These are phyloP conservation scores for Selenia dentaria DNA, from an alignment of 2,888 invertebrate genomes.

Conservation along the genomic window DNA sequence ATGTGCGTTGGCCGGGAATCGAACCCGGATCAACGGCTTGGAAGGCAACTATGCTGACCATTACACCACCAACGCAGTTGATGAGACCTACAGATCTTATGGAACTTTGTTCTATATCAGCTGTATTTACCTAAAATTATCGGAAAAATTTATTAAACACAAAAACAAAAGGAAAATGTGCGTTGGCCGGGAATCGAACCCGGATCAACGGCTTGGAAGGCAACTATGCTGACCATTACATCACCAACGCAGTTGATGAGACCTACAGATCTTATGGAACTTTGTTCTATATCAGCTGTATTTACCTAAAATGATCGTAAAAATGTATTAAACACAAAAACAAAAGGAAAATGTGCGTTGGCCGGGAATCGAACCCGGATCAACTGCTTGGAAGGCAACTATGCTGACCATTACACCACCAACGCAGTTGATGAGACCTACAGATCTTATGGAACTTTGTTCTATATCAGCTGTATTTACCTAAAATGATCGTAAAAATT, in stretches of 20 bases:
- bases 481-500: too few species aligned
- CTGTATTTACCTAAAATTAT: too few species aligned
- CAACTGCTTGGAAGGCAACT: conserved; percentile 85
- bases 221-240: conserved; percentile 85
- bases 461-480: too few species aligned
- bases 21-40: conserved; percentile 85
- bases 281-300: too few species aligned
- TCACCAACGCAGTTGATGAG: conserved; percentile 82
- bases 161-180: too few species aligned
- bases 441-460: too few species aligned
- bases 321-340: too few species aligned
- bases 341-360: conserved; percentile 64
- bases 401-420: conserved; percentile 85
- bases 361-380: conserved; percentile 85
- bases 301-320: too few species aligned
- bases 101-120: too few species aligned
- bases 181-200: conserved; percentile 84
- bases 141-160: too few species aligned
- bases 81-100: too few species aligned
- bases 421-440: conserved; percentile 68
- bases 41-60: conserved; percentile 85
- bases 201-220: conserved; percentile 85
- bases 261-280: too few species aligned
- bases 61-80: conserved; percentile 83
- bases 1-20: conserved; percentile 82